Evolutionary conservation across 2,113 vertebrate species (phyloP), one percentile per base, ranked within the genome.

Genomic region (Paralichthys olivaceus): DNA sequence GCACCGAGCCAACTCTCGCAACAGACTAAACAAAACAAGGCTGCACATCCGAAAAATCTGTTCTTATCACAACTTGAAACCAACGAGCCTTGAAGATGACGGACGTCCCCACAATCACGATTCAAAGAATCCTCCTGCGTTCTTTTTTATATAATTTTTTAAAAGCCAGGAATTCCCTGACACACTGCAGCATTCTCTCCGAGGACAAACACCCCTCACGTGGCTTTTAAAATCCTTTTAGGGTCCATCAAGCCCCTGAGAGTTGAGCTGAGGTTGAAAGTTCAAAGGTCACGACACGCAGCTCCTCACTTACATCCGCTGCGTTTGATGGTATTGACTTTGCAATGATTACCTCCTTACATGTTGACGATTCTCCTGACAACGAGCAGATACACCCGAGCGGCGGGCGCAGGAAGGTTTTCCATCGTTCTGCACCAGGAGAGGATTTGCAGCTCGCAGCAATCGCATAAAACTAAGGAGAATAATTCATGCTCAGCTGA

Each of bases 401-500:
- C 23, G 47, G 70, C 65, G 56, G 20, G 20, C n/a, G 26, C 61
- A 81, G 72, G 20, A 14, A 28, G 70, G 19, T 81, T 83, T 64
- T 71, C 62, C 76, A 85, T 47, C 1, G 28, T 75, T 43, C 75
- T 5, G 3, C 4, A 53, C 1, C 68, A 60, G 59, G 66, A 32
- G 70, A 57, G 67, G 63, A 86, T 64, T 28, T 60, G 43, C 23
- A 69, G 72, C 85, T 71, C 20, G 65, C 45, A 70, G 80, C 72
- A 0, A 69, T 87, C 79, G 80, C 69, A 55, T 70, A 75, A 82
- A 75, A 81, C 56, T 53, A 79, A 77, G 77, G 63, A 79, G 89
- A 89, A 91, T 90, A 82, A 90, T 88, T 83, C 82, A 91, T 84
- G 71, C 75, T 71, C 57, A 1, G 20, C 69, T 67, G 64, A 70